Evolutionary conservation across 2,888 invertebrate species (phyloP), one percentile per base, ranked within the genome.

Genomic region (Tenthredo notha): DNA sequence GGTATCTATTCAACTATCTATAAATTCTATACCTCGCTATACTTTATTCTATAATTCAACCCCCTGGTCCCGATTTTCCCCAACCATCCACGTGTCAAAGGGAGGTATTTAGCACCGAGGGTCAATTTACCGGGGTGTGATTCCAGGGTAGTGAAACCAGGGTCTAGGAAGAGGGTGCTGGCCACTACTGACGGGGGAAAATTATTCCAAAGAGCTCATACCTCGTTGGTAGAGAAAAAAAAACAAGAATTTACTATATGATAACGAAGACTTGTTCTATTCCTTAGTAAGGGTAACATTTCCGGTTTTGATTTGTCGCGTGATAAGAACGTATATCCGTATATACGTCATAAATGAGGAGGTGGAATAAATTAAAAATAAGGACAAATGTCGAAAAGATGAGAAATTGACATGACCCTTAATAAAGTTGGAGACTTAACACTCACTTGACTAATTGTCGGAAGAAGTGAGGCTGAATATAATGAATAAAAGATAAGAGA

Each of bases 111-210:
- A 91, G 90, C 89, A 89, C 89, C 89, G 90, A 89, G 90, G 92
- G 91, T 92, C 91, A 91, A 92, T 92, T 91, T 91, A 91, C 88
- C 91, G 89, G 91, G 91, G 90, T 92, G 92, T 90, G 92, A 91
- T 91, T 91, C 90, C 88, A 89, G 90, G 67, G 67, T 47, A 67
- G 37, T 29, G 83, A 47, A 70, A 83, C 40, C 83, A 43, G 47
- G 47, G 83, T 67, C 67, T 47, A 65, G 83, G 47, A 50, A 47
- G 4, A 83, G 83, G 80, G 80, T 80, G 80, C 37, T 50, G 67
- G 67, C 67, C 67, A 65, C 65, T 50, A 33, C 18, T 50, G 15
- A n/a, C n/a, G 9, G 50, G 29, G 83, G 83, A 61, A 80, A 37
- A n/a, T 40, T 21, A 61, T 80, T 77, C n/a, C 61, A 7, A 40